A percentile compares a stretch with the other conserved stretches of the same genome.
These are phyloP conservation scores for Lordiphosa clarofinis DNA, from an alignment of 1,140 invertebrate species.

Conservation along the genomic window DNA sequence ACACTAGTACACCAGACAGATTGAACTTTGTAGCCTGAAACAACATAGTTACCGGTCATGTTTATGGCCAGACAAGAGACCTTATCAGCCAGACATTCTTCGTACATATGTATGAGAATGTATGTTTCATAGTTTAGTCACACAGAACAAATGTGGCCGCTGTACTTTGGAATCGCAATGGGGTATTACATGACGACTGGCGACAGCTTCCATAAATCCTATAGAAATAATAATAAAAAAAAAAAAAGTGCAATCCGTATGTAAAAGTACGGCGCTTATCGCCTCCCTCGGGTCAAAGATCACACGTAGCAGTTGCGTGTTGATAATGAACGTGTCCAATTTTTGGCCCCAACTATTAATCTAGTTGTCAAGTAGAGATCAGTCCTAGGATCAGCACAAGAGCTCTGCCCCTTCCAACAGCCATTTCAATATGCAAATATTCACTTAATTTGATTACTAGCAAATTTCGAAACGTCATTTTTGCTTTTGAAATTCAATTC, in stretches of 20 bases:
- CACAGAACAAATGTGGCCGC: neutral
- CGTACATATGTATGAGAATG: too few relatives aligned
- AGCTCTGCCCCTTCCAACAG: neutral
- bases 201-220: too few relatives aligned
- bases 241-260: neutral
- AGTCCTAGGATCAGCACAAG: too few relatives aligned
- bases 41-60: constrained; percentile 7
- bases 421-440: constrained; percentile 34
- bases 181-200: constrained; percentile 27
- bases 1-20: too few relatives aligned
- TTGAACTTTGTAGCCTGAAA: constrained; percentile 22
- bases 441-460: constrained; percentile 44
- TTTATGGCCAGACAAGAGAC: constrained; percentile 11
- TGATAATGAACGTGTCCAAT: constrained; percentile 30
- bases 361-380: constrained; percentile 23
- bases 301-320: constrained; percentile 42
- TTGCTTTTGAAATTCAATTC: constrained; percentile 43
- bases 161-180: constrained; percentile 34
- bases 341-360: constrained; percentile 27
- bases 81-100: constrained; percentile 40
- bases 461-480: constrained; percentile 49
- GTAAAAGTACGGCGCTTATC: constrained; percentile 24
- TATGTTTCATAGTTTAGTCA: constrained; percentile 18
- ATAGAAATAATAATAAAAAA: too few relatives aligned
- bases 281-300: constrained; percentile 32